Conservation (phyloP, 2,888 invertebrate species). For the Tetranychus truncatus region DNA sequence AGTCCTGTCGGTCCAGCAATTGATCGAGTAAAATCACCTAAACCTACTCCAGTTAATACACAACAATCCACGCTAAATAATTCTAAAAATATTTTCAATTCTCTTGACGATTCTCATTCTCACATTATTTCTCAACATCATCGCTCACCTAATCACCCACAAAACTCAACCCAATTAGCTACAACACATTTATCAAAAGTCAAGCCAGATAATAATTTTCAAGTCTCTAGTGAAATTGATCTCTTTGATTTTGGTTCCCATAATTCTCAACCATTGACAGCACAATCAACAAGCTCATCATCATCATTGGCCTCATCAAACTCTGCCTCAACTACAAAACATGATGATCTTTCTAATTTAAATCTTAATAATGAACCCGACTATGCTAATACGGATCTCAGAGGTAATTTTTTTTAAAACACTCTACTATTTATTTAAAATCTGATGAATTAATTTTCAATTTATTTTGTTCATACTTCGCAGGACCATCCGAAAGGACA, state of each 20-base stretch:
- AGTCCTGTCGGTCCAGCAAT: neutral
- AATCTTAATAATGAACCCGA: constrained; percentile 36
- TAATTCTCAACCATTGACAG: constrained; percentile 15
- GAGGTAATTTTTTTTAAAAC: constrained; percentile 6
- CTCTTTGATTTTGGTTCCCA: neutral
- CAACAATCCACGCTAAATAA: neutral
- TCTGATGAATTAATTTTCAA: neutral
- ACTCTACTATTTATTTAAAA: neutral
- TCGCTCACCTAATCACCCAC: neutral
- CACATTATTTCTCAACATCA: neutral
- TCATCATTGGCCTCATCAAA: constrained; percentile 29
- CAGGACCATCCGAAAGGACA: neutral
- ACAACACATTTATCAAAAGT: neutral
- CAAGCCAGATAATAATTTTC: neutral
- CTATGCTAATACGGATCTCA: constrained; percentile 38
- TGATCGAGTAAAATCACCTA: neutral
- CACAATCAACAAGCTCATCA: neutral
- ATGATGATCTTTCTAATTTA: constrained; percentile 29
- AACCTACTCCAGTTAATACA: neutral
- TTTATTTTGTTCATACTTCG: neutral
- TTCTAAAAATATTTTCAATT: neutral
- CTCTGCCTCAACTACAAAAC: constrained; percentile 30
- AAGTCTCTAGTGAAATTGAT: neutral
- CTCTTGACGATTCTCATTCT: neutral
- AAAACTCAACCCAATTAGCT: neutral